phyloP scores from a whole-genome alignment of 1,140 invertebrate species.

The Zaprionus camerounensis region DNA sequence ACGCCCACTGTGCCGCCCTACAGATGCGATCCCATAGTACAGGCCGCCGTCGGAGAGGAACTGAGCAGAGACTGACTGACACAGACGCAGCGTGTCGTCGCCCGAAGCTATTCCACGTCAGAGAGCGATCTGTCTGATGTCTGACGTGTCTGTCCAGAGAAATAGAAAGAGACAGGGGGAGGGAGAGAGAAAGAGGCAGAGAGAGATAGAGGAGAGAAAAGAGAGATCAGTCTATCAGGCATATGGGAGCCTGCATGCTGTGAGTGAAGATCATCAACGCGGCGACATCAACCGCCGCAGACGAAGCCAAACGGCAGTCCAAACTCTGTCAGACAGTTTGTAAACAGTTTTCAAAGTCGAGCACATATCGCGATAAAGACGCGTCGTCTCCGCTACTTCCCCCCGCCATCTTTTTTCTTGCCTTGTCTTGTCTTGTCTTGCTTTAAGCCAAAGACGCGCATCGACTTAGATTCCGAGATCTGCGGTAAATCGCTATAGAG shows the following conservation, averaged over 20 bases:
- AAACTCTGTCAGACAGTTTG: slow-evolving; percentile 82
- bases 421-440: slow-evolving; percentile 19
- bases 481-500: slow-evolving; percentile 19
- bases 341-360: slow-evolving; percentile 77
- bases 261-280: slow-evolving; percentile 31
- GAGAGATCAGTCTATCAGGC: slow-evolving; percentile 74
- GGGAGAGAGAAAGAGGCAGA: background rate
- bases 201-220: slow-evolving; percentile 22
- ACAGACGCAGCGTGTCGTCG: slow-evolving; percentile 65
- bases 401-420: background rate
- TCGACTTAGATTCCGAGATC: slow-evolving; percentile 65
- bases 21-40: slow-evolving; percentile 1
- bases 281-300: slow-evolving; percentile 66
- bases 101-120: slow-evolving; percentile 60
- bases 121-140: slow-evolving; percentile 33
- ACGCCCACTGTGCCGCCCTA: slow-evolving; percentile 69
- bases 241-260: slow-evolving; percentile 30
- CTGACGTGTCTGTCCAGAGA: slow-evolving; percentile 34
- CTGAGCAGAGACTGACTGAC: slow-evolving; percentile 16
- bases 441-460: slow-evolving; percentile 66
- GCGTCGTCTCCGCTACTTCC: background rate
- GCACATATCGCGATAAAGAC: slow-evolving; percentile 72
- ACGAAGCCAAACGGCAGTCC: slow-evolving; percentile 69
- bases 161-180: background rate
- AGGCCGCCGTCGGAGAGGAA: background rate